Base-by-base conservation (phyloP, 1,140 invertebrate genomes). In the Drosophila murphyi region DNA sequence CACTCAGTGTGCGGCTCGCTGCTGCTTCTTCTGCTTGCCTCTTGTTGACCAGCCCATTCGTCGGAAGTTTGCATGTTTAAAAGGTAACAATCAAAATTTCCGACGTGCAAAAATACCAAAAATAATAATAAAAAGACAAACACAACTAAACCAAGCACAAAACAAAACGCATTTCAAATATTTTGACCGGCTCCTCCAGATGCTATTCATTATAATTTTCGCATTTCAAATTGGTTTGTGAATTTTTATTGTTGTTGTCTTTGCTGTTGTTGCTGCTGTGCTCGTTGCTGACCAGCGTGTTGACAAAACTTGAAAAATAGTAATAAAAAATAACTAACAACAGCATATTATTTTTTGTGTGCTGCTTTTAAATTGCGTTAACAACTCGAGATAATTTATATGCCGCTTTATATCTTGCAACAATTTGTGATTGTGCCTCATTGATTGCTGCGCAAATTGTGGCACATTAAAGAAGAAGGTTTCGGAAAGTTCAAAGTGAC, bases 51-150 rank as follows among this genome's bases (percentile, higher is more conserved):
- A 39, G 41, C 7, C 43, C 56, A 31, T 56, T 70, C 51, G 63
- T 76, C 76, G 81, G 81, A 83, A 77, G 72, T 78, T 76, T 78
- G 76, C 73, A 76, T 78, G 39, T 60, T 55, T 10, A 43, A 59
- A 32, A 48, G 61, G 34, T 35, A 57, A 59, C 74, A 41, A 62
- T 59, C 47, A 61, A 76, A 20, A 76, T 60, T 77, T 73, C 48
- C 48, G 39, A 51, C 51, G 39, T 50, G 51, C 62, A 59, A 76
- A 55, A 35, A 37, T 8, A 20, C 10, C 20, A 41, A 43, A 8
- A 28, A 29, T 7, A 31, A 65, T 72, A 69, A 63, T 34, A 51
- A 69, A 71, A 48, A 62, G 65, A 32, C 43, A 34, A 48, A 62
- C 20, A 20, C 20, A 20, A 20, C 20, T 20, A 52, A 37, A 37